Evolutionary conservation across 2,888 invertebrate species (phyloP).

Genomic region (Spilosoma lubricipeda): DNA sequence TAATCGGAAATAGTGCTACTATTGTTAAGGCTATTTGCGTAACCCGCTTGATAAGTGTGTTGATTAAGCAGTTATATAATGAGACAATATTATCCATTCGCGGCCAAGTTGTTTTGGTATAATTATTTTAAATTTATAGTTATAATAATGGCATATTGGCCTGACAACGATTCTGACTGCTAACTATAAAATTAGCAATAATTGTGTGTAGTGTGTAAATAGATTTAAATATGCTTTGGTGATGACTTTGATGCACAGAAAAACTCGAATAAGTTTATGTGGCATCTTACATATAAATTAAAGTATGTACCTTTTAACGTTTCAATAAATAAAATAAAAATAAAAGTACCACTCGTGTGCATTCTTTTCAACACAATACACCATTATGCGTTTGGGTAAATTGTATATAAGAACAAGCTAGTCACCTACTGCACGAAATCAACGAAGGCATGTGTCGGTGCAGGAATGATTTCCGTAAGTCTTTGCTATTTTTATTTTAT

Average conservation of each 20-base stretch:
- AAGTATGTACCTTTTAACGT: too few species aligned
- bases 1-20: constrained; percentile 24
- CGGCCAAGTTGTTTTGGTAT: not conserved
- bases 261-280: too few species aligned
- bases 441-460: constrained; percentile 13
- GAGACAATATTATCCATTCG: not conserved
- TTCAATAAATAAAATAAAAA: too few species aligned
- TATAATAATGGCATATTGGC: not conserved
- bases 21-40: constrained; percentile 32
- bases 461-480: constrained; percentile 25
- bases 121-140: not conserved
- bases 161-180: not conserved
- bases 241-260: too few species aligned
- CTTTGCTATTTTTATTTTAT: not conserved
- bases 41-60: constrained; percentile 10
- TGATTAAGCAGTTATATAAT: constrained; percentile 9
- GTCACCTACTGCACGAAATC: constrained; percentile 44
- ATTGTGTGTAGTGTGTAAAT: too few species aligned
- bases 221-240: too few species aligned
- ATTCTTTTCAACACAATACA: constrained; percentile 47
- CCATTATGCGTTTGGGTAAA: constrained; percentile 40
- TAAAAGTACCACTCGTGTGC: constrained; percentile 20
- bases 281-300: too few species aligned
- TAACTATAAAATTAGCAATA: too few species aligned
- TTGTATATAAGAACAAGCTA: constrained; percentile 58